phyloP scores from a whole-genome alignment of 2,113 vertebrate genomes.

The Tragelaphus imberbis region DNA sequence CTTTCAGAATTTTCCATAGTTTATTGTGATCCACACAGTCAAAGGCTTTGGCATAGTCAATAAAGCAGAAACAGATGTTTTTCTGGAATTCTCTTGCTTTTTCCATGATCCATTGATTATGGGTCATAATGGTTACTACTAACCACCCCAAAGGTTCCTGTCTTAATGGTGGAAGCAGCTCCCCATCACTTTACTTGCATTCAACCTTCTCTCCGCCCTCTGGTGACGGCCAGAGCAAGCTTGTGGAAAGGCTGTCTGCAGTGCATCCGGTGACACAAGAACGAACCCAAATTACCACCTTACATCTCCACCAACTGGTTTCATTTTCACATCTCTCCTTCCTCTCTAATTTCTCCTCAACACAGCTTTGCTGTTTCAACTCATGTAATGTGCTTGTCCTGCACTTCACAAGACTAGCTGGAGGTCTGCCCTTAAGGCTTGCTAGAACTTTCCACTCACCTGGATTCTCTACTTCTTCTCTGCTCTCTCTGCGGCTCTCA shows the following conservation, averaged over 20 bases:
- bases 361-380: background rate
- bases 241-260: background rate
- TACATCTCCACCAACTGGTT: background rate
- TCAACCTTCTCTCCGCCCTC: background rate
- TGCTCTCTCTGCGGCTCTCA: background rate
- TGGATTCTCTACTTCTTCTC: background rate
- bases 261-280: background rate
- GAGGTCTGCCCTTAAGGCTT: background rate
- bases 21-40: too few species aligned
- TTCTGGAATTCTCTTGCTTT: too few species aligned
- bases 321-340: background rate
- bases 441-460: background rate
- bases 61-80: too few species aligned
- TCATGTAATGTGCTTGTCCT: background rate
- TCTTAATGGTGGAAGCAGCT: background rate
- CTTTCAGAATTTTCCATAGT: too few species aligned
- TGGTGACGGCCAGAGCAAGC: background rate
- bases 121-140: background rate
- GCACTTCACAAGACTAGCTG: background rate
- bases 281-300: background rate
- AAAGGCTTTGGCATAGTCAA: too few species aligned
- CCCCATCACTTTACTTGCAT: fast-evolving
- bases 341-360: background rate
- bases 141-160: background rate
- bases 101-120: too few species aligned